Conservation (phyloP, 2,888 invertebrate genomes). For the Biston stratarius region DNA sequence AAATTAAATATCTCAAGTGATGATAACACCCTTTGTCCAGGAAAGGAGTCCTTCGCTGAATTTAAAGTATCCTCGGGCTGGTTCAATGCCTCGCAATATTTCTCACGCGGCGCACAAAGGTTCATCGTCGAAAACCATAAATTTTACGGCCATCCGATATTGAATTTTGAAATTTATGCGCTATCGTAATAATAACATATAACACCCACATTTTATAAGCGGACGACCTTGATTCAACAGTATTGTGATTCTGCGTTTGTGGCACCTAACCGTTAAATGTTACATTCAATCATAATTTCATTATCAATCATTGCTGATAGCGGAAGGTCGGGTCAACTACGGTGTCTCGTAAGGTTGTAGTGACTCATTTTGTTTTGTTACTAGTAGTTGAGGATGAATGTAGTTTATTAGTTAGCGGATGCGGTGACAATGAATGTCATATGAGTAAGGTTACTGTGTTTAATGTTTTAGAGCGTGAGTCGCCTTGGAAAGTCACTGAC, state of each 20-base stretch:
- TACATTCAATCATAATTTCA: conserved; percentile 50
- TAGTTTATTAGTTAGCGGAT: conserved; percentile 8
- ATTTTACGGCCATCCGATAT: conserved; percentile 75
- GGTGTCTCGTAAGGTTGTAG: conserved; percentile 36
- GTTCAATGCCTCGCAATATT: conserved; percentile 68
- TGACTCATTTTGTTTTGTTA: conserved; percentile 43
- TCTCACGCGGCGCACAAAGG: conserved; percentile 69
- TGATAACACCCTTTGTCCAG: conserved; percentile 56
- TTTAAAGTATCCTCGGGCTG: conserved; percentile 64
- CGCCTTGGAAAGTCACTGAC: conserved; percentile 73
- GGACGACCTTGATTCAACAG: conserved; percentile 59
- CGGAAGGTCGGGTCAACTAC: conserved; percentile 53
- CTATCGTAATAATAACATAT: conserved; percentile 58
- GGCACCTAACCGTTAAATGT: conserved; percentile 48
- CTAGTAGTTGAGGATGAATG: conserved; percentile 27
- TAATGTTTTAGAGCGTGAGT: conserved; percentile 25
- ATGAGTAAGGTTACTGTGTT: conserved; percentile 18
- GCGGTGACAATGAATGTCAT: conserved; percentile 26
- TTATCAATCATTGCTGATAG: conserved; percentile 49
- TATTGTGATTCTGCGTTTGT: conserved; percentile 48
- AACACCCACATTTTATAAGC: conserved; percentile 54
- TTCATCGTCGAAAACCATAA: conserved; percentile 69
- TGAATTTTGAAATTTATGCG: conserved; percentile 73
- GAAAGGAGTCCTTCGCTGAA: conserved; percentile 69
- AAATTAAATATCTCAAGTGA: conserved; percentile 30